A percentile compares a stretch with the other conserved stretches of the same genome.
Conservation (phyloP, 2,113 vertebrate species). For the Gnathonemus longibarbis region DNA sequence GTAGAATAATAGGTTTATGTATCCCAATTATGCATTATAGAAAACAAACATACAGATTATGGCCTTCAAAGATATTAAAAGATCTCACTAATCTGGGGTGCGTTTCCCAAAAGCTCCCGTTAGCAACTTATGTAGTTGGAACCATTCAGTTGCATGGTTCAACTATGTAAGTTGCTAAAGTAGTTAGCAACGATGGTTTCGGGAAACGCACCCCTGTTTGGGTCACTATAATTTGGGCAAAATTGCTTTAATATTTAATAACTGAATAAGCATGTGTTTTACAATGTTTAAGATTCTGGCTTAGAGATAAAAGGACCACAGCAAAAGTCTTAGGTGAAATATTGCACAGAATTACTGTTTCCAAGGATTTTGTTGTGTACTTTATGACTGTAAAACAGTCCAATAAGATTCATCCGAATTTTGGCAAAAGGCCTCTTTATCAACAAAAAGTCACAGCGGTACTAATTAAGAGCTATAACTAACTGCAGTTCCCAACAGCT, state of each 20-base stretch:
- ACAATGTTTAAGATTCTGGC: not conserved
- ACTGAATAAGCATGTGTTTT: not conserved
- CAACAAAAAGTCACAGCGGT: not conserved
- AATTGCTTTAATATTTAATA: not conserved
- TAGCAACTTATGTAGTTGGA: too few relatives aligned
- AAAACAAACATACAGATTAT: not conserved
- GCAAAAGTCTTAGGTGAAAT: not conserved
- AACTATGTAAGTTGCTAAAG: too few relatives aligned
- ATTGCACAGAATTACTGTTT: not conserved
- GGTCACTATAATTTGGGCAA: not conserved
- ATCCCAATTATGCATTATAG: not conserved
- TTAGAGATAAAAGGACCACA: not conserved
- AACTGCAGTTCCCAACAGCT: not conserved
- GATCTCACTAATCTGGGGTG: not conserved
- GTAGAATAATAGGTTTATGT: not conserved
- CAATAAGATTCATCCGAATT: not conserved
- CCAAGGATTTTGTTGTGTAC: not conserved
- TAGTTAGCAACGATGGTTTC: too few relatives aligned
- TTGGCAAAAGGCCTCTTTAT: not conserved
- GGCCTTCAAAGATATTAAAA: not conserved
- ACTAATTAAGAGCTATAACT: not conserved
- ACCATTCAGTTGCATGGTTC: too few relatives aligned
- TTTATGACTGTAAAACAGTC: not conserved
- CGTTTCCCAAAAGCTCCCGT: too few relatives aligned
- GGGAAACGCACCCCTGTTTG: too few relatives aligned